Percentiles rank a stretch among this genome's conserved stretches.
phyloP scores from a whole-genome alignment of 2,888 invertebrate species.

The Plagiodera versicolora region DNA sequence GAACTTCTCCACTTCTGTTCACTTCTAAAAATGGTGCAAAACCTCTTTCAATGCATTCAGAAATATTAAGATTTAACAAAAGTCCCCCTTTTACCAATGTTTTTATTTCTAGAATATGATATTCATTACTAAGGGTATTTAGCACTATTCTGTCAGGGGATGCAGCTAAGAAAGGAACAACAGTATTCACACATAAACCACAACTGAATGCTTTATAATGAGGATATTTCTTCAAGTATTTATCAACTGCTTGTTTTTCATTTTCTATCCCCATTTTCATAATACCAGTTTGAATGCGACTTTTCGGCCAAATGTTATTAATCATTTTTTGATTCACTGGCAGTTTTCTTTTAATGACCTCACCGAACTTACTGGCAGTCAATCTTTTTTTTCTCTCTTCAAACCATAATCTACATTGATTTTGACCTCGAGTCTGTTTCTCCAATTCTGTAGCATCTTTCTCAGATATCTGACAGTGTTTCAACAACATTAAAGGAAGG shows the following conservation, averaged over 20 bases:
- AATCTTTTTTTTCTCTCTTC: not conserved
- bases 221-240: not conserved
- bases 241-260: not conserved
- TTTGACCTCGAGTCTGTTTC: too few relatives aligned
- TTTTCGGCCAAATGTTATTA: too few relatives aligned
- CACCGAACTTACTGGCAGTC: conserved; percentile 4
- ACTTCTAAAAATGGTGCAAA: not conserved
- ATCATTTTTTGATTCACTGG: too few relatives aligned
- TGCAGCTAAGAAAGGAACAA: not conserved
- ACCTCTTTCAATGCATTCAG: not conserved
- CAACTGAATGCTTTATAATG: not conserved
- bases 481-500: not conserved
- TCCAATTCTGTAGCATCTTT: not conserved
- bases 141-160: not conserved
- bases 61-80: not conserved
- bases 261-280: not conserved
- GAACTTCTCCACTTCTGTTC: not conserved
- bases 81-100: not conserved
- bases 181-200: conserved; percentile 4
- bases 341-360: too few relatives aligned
- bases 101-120: not conserved
- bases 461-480: not conserved
- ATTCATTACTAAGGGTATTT: not conserved
- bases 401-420: too few relatives aligned
- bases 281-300: not conserved